A percentile compares a stretch with the other conserved stretches of the same genome.
These are phyloP conservation scores for Bradypus variegatus DNA, from an alignment of 2,797 vertebrate genomes.

Conservation along the genomic window DNA sequence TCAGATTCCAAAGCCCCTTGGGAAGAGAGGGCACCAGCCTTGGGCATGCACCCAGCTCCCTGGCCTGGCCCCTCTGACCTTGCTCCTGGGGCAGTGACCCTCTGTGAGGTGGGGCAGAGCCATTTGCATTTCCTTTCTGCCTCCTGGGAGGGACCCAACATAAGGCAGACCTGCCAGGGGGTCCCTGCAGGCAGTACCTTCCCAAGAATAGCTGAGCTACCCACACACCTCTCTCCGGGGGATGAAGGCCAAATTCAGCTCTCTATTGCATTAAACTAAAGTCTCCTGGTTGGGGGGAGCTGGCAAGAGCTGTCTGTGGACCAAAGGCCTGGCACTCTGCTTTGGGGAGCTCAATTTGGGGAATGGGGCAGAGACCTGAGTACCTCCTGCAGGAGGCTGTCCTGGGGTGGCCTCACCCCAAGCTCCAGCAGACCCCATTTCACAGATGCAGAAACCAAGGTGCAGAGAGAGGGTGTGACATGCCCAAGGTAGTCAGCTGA, in stretches of 20 bases:
- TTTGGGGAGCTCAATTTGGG: not conserved
- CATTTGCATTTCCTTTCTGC: not conserved
- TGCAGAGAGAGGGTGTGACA: not conserved
- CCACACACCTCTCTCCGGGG: fast-evolving
- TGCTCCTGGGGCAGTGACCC: not conserved
- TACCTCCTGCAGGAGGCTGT: not conserved
- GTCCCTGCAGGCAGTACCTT: not conserved
- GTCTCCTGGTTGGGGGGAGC: not conserved
- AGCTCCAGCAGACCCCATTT: not conserved
- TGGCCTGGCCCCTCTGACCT: not conserved
- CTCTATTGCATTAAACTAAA: not conserved
- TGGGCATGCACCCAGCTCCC: not conserved
- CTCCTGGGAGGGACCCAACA: not conserved
- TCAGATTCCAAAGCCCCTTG: not conserved
- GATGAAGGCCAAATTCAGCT: not conserved
- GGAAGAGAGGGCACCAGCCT: not conserved
- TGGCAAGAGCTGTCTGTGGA: not conserved
- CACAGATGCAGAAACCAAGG: not conserved
- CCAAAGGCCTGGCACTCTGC: no score
- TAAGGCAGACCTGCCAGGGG: not conserved
- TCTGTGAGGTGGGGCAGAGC: not conserved
- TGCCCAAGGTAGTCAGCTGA: no score
- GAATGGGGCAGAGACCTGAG: no score
- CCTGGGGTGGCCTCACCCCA: not conserved
- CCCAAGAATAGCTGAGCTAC: not conserved